These are phyloP conservation scores for Leptothorax acervorum DNA, from an alignment of 2,888 invertebrate genomes.

Conservation along the genomic window DNA sequence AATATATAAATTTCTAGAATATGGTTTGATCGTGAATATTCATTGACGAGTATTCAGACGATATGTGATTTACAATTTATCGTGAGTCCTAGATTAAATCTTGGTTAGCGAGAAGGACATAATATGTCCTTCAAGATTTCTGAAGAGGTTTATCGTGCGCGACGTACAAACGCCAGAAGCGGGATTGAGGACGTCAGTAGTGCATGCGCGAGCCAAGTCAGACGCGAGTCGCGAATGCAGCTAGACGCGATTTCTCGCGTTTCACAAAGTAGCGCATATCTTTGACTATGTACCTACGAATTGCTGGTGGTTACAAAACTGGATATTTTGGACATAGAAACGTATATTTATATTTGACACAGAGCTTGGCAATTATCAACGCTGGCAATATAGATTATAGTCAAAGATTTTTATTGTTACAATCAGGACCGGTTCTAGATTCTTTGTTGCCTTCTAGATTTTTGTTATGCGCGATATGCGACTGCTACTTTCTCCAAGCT, in stretches of 20 bases:
- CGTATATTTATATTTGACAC: not conserved
- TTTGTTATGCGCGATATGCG: slow-evolving; percentile 7
- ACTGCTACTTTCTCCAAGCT: not conserved
- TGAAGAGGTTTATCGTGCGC: not conserved
- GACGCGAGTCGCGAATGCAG: slow-evolving; percentile 20
- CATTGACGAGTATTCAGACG: slow-evolving; percentile 11
- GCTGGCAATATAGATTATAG: slow-evolving; percentile 2
- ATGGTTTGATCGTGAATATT: slow-evolving; percentile 23
- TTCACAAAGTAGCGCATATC: slow-evolving; percentile 5
- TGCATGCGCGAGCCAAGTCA: slow-evolving; percentile 48
- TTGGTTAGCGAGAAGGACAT: not conserved
- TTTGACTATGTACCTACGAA: not conserved
- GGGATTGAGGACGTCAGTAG: slow-evolving; percentile 40
- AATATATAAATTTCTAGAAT: slow-evolving; percentile 38
- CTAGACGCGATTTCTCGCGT: not conserved
- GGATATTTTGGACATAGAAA: not conserved
- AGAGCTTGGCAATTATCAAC: not conserved
- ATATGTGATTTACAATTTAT: slow-evolving; percentile 47
- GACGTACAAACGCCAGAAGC: slow-evolving; percentile 12
- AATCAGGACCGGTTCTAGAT: not conserved
- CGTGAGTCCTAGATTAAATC: slow-evolving; percentile 9
- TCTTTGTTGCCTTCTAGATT: not conserved
- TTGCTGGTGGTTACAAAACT: not conserved
- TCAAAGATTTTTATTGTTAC: slow-evolving; percentile 16
- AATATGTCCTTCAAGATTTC: not conserved